phyloP scores from a whole-genome alignment of 2,888 invertebrate genomes.

The Caenorhabditis angaria region DNA sequence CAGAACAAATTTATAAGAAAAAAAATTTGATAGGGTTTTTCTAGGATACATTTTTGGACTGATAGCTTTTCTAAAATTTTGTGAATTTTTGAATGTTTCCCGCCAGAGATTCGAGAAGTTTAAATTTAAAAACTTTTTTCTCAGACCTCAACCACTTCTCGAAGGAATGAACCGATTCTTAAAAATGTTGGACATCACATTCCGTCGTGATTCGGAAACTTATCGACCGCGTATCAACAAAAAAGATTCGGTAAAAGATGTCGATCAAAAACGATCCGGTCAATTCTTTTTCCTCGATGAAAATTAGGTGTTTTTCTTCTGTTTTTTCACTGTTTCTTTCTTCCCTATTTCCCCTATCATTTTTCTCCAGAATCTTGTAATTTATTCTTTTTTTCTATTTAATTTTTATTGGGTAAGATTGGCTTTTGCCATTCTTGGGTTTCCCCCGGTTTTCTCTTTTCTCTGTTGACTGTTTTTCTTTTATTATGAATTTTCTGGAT shows the following conservation, averaged over 20 bases:
- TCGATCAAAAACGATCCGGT: constrained; percentile 94
- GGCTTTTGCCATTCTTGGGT: neutral
- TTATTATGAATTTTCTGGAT: neutral
- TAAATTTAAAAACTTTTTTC: constrained; percentile 30
- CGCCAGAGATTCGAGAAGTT: no score
- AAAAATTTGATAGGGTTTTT: no score
- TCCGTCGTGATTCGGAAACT: constrained; percentile 97
- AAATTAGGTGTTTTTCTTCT: constrained; percentile 73
- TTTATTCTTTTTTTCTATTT: neutral
- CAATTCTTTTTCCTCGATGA: constrained; percentile 99
- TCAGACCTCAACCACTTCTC: constrained; percentile 83
- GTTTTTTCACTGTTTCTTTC: constrained; percentile 6
- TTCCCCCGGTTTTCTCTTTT: constrained; percentile 8
- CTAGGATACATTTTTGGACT: no score
- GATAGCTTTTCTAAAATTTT: no score
- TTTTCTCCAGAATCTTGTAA: constrained; percentile 8
- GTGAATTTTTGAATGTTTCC: no score
- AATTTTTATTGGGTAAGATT: neutral
- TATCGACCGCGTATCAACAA: constrained; percentile 98
- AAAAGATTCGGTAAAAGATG: constrained; percentile 93
- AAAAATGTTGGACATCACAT: constrained; percentile 92
- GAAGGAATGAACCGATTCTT: constrained; percentile 98
- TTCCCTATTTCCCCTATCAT: neutral
- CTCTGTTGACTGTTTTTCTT: constrained; percentile 9
- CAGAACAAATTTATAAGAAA: no score